Conservation (phyloP, 2,113 vertebrate species). For the Thunnus maccoyii region DNA sequence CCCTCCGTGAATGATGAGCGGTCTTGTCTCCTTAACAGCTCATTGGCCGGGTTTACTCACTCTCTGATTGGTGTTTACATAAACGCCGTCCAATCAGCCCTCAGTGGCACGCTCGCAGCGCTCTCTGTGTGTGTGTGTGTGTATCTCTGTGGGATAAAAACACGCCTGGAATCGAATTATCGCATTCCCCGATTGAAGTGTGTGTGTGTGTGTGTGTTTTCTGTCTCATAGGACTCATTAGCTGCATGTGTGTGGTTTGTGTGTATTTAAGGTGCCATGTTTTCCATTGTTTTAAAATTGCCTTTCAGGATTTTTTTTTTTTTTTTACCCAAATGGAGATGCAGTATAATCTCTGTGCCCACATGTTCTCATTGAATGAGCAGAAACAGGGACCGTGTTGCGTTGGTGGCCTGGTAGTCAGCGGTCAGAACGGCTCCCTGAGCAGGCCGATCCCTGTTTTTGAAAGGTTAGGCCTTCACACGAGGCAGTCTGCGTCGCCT, state of each 20-base stretch:
- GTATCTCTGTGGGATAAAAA: constrained; percentile 33
- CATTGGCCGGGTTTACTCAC: constrained; percentile 63
- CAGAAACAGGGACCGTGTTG: constrained; percentile 31
- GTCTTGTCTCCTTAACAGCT: constrained; percentile 49
- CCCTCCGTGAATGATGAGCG: constrained; percentile 60
- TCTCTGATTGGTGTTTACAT: constrained; percentile 80
- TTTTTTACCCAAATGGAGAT: constrained; percentile 1
- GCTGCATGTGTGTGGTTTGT: constrained; percentile 48
- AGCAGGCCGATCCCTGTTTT: constrained; percentile 51
- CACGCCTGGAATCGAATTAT: constrained; percentile 33
- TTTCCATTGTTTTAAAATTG: constrained; percentile 65
- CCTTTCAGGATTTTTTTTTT: constrained; percentile 31
- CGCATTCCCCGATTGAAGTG: constrained; percentile 42
- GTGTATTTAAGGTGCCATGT: constrained; percentile 56
- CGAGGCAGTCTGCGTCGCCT: constrained; percentile 33
- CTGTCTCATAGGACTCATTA: constrained; percentile 52
- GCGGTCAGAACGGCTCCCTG: constrained; percentile 48
- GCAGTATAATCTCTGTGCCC: constrained; percentile 37
- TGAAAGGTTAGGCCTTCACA: constrained; percentile 73
- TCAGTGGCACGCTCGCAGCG: constrained; percentile 50
- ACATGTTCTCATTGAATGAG: constrained; percentile 56
- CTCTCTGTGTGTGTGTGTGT: not conserved
- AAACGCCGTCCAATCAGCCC: constrained; percentile 67
- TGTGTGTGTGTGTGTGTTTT: constrained; percentile 40
- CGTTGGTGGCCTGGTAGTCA: constrained; percentile 56